Evolutionary conservation across 2,888 invertebrate species (phyloP).

Genomic region (Belgica antarctica): DNA sequence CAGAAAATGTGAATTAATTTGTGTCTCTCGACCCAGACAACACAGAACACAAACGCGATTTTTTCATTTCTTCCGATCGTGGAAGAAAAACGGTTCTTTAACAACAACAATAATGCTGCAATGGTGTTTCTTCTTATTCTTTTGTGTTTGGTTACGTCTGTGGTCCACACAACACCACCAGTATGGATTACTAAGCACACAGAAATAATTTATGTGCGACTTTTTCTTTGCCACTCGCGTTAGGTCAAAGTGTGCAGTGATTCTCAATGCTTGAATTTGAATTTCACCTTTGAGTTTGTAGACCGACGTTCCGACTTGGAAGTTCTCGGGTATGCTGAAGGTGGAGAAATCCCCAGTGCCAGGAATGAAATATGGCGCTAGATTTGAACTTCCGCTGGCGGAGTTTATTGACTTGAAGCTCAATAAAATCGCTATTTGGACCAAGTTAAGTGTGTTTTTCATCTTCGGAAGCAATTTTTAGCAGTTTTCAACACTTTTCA

Average conservation of each 20-base stretch:
- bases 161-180: conserved; percentile 24
- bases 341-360: conserved; percentile 74
- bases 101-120: conserved; percentile 34
- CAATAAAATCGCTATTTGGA: background rate
- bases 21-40: background rate
- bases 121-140: conserved; percentile 23
- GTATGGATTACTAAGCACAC: conserved; percentile 22
- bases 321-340: conserved; percentile 71
- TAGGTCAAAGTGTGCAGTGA: background rate
- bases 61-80: background rate
- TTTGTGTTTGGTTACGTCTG: background rate
- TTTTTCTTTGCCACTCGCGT: background rate
- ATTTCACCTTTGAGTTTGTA: conserved; percentile 70
- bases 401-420: background rate
- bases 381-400: conserved; percentile 55
- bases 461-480: background rate
- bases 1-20: background rate
- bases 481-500: conserved; percentile 8
- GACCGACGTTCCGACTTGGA: conserved; percentile 70
- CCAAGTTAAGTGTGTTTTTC: background rate
- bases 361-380: conserved; percentile 71
- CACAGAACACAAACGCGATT: conserved; percentile 14
- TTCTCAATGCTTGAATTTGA: too few species aligned
- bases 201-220: conserved; percentile 39
- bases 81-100: conserved; percentile 41